phyloP scores from a whole-genome alignment of 2,797 vertebrate species.

The Gila robusta region DNA sequence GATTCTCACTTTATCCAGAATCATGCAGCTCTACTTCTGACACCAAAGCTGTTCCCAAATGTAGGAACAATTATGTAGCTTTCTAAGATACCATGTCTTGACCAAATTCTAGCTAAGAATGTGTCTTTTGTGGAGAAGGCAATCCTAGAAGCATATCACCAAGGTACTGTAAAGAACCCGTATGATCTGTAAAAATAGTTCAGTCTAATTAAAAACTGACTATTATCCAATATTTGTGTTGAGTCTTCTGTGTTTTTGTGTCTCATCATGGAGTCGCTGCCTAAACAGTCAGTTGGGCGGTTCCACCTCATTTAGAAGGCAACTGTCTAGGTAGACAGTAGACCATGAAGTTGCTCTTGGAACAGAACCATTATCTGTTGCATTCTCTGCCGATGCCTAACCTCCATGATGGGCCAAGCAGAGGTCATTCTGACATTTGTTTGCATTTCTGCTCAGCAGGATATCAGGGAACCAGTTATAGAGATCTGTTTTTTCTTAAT shows the following conservation, averaged over 20 bases:
- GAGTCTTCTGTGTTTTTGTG: not conserved
- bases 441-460: conserved; percentile 23
- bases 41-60: not conserved
- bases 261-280: not conserved
- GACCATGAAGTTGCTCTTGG: not conserved
- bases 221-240: not conserved
- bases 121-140: not conserved
- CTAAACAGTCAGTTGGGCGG: not conserved
- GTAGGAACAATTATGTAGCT: not conserved
- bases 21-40: not conserved
- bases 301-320: not conserved
- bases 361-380: not conserved
- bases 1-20: not conserved
- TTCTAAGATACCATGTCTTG: not conserved
- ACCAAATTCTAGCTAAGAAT: not conserved
- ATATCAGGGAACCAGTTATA: conserved; percentile 44
- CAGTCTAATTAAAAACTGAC: not conserved
- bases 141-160: not conserved
- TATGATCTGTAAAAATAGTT: not conserved
- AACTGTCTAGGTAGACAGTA: not conserved
- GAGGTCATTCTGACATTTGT: conserved; percentile 36
- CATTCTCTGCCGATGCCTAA: not conserved
- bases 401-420: not conserved
- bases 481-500: conserved; percentile 31
- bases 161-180: not conserved